Evolutionary conservation across 2,113 vertebrate genomes (phyloP), one percentile per base, ranked within the genome.

Genomic region (Oryzias javanicus): DNA sequence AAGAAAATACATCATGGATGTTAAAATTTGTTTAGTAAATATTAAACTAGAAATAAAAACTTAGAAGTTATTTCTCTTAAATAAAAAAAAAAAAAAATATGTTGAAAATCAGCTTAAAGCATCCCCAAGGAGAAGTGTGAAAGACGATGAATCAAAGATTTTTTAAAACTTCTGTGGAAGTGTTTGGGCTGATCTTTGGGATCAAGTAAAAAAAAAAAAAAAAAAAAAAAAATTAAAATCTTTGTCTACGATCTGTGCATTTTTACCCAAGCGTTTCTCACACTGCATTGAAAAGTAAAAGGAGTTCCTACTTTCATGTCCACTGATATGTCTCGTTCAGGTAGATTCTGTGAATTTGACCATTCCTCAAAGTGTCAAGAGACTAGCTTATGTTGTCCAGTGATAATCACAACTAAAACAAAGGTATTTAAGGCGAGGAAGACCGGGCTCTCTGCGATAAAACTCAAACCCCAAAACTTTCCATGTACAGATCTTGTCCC

Each of bases 111-210:
- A 14, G 55, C n/a, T 64, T 45, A 53, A 24, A 65, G 52, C 58
- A 76, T 12, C 15, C 13, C 13, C 19, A 65, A 67, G 59, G 12
- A 49, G 27, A 74, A 18, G 35, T 57, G 67, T 65, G 49, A 25
- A 70, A 70, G 51, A 59, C 72, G 74, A 62, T 55, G 10, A 67
- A 69, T 42, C 66, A 49, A 70, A 77, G 41, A 80, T 57, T 49
- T 68, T 35, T 35, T 44, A 67, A 71, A 60, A 79, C 63, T 46
- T 72, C n/a, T 46, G 58, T 67, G 67, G 67, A 85, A 74, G 66
- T 67, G 63, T 66, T 67, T 69, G 63, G 67, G 56, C 63, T 68
- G 27, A 46, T 87, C 81, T 85, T 84, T 82, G 83, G 82, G 74
- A 82, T 72, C 57, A 66, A 66, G 50, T 73, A 29, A 24, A 77